Evolutionary conservation across 2,113 vertebrate genomes (phyloP), one percentile per base, ranked within the genome.

Genomic region (Typhlomys cinereus): DNA sequence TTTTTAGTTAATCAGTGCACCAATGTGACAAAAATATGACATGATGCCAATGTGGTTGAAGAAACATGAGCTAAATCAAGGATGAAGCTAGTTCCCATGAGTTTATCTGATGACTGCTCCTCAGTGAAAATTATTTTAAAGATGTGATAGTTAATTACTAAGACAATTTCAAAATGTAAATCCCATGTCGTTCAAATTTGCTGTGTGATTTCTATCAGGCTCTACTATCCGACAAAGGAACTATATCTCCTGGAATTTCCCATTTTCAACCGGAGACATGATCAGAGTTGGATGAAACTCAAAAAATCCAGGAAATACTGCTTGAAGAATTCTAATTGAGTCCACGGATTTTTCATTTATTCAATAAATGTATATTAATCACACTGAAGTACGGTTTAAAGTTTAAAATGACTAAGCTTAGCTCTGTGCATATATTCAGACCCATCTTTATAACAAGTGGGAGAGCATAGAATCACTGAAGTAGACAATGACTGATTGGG

Each of bases 131-230:
- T 74, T 23, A 70, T 85, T 62, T 80, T 7, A 81, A 71, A 86
- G 25, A 79, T n/a, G 41, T 23, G 54, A 9, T 85, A 66, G 21
- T 66, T 91, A 91, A 83, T 91, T 86, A 92, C 3, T 86, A 78
- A 67, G 76, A 61, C 7, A 91, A 39, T 39, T 36, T 85, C 82
- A 31, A 82, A 88, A 85, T 90, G 41, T n/a, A 89, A 87, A 76
- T n/a, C 10, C n/a, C 50, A 73, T 59, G 17, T 61, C 62, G 18
- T 67, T 81, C 31, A 79, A 59, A 27, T 52, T 85, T 66, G 61
- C 39, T 46, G 90, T 90, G 46, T 59, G 36, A 79, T 70, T 90
- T 84, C 10, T 88, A 88, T 76, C 31, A 75, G 64, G 27, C 14
- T 25, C 17, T 81, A 44, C 31, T 91, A 54, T 31, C 73, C 4